Evolutionary conservation across 1,140 invertebrate species (phyloP).

Genomic region (Pseudomyrmex sp.): DNA sequence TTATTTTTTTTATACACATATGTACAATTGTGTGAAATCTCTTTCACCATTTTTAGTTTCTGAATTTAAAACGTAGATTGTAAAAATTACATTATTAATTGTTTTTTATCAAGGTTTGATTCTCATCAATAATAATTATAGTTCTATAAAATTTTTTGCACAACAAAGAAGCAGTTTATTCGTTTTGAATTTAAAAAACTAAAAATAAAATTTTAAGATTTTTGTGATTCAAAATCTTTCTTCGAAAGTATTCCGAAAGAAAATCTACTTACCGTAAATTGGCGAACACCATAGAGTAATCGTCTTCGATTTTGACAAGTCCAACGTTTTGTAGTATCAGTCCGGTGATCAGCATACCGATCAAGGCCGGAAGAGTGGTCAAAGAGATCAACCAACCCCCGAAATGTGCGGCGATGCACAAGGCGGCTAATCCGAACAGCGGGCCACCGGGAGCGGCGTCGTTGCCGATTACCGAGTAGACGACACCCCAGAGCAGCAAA

Average conservation of each 20-base stretch:
- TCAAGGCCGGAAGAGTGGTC: slow-evolving; percentile 93
- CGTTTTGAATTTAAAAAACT: not conserved
- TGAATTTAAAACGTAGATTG: no score
- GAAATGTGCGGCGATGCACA: slow-evolving; percentile 91
- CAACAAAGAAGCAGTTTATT: not conserved
- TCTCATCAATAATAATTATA: not conserved
- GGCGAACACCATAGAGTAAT: slow-evolving; percentile 87
- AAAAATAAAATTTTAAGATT: no score
- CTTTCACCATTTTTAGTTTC: not conserved
- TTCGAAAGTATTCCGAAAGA: not conserved
- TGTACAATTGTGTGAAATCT: not conserved
- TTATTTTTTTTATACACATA: no score
- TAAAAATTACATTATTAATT: not conserved
- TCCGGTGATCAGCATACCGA: slow-evolving; percentile 94
- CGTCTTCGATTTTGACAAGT: slow-evolving; percentile 89
- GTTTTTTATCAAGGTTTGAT: not conserved
- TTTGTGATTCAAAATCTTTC: no score
- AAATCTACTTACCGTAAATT: slow-evolving; percentile 87
- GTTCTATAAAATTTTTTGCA: not conserved
- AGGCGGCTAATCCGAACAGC: slow-evolving; percentile 91
- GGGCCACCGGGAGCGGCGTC: slow-evolving; percentile 92
- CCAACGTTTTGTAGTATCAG: slow-evolving; percentile 92
- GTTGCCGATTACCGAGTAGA: slow-evolving; percentile 90
- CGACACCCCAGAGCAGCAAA: slow-evolving; percentile 90
- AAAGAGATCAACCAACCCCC: slow-evolving; percentile 92